phyloP scores from a whole-genome alignment of 64 coral and sea anemone genomes.

The Orbicella faveolata region DNA sequence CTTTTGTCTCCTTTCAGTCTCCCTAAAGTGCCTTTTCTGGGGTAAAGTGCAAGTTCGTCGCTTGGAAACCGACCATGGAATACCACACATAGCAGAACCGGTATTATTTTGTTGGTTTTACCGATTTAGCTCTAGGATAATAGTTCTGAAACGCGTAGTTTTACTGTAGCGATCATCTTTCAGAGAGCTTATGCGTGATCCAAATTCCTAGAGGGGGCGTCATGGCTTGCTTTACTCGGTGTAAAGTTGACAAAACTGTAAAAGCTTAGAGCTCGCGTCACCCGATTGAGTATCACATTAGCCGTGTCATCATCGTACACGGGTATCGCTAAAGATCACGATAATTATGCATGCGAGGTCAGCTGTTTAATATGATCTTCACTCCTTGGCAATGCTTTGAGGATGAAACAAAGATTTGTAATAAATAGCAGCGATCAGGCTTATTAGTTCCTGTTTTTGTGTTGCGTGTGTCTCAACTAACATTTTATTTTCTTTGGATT shows the following conservation, averaged over 20 bases:
- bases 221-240: neutral
- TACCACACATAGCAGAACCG: neutral
- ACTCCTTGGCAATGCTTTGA: neutral
- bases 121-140: neutral
- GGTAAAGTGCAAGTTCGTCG: neutral
- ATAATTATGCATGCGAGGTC: neutral
- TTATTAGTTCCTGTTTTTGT: neutral
- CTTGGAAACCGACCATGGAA: conserved; percentile 8
- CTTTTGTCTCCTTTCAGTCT: neutral
- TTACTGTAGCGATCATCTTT: neutral
- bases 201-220: neutral
- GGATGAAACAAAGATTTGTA: neutral
- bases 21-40: neutral
- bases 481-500: neutral
- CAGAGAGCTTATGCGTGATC: neutral
- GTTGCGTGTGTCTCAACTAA: neutral
- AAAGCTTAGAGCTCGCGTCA: too few species aligned
- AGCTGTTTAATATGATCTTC: neutral
- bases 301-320: neutral
- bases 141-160: neutral
- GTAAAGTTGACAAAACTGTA: neutral
- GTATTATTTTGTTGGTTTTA: neutral
- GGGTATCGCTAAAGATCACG: neutral
- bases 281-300: neutral
- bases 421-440: neutral